Percentiles rank a stretch among this genome's conserved stretches.
Evolutionary conservation across 2,797 vertebrate species (phyloP).

Genomic region (Thalassophryne amazonica): DNA sequence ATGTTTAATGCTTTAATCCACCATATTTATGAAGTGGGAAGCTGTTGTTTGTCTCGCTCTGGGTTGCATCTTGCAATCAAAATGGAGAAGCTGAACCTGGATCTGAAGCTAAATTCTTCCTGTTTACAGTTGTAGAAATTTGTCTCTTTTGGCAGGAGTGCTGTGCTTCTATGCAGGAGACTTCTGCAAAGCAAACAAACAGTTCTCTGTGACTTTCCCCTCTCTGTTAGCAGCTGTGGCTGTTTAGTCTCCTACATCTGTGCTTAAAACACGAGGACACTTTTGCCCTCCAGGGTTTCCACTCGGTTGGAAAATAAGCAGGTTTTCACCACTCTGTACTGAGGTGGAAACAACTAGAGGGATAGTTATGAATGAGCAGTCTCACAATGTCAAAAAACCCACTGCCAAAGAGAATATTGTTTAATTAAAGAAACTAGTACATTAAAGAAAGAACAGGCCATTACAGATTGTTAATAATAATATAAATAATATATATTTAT

Average conservation of each 20-base stretch:
- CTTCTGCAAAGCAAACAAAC: conserved; percentile 63
- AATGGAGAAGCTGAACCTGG: conserved; percentile 24
- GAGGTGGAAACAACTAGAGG: no score
- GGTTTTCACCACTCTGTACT: conserved; percentile 42
- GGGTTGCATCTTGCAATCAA: conserved; percentile 18
- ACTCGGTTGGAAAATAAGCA: conserved; percentile 57
- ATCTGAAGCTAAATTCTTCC: conserved; percentile 41
- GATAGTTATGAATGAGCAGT: no score
- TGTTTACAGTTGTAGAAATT: conserved; percentile 62
- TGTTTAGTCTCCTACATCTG: conserved; percentile 55
- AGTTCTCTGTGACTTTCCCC: conserved; percentile 49
- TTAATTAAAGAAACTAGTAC: no score
- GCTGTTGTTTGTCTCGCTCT: conserved; percentile 5
- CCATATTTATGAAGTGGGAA: conserved; percentile 7
- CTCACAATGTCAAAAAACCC: no score
- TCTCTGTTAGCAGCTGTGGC: conserved; percentile 44
- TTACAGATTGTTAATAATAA: no score
- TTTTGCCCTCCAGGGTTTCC: conserved; percentile 50
- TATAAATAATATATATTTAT: no score
- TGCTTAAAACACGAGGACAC: conserved; percentile 53
- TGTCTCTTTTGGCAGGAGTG: conserved; percentile 41
- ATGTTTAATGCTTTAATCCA: background rate
- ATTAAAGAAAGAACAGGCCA: no score
- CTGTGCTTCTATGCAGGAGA: conserved; percentile 48
- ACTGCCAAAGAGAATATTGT: no score